Base-by-base conservation (phyloP, 2,888 invertebrate species). In the Tricholauxania praeusta region DNA sequence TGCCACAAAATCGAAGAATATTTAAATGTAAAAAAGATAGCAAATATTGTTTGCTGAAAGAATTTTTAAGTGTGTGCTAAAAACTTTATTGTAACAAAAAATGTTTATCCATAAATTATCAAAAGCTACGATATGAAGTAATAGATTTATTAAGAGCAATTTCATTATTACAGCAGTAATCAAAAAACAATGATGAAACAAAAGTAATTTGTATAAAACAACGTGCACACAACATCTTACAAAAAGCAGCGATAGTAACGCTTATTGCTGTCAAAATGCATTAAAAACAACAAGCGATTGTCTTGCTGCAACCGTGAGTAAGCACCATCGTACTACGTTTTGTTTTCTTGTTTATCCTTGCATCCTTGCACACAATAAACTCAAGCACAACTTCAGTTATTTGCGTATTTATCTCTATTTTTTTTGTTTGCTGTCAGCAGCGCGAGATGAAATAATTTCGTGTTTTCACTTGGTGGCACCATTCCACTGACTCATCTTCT, bases 261-360 rank as follows among this genome's bases (percentile, higher is more conserved):
- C 22, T n/a, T 12, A 15, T 28, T 57, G 15, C 70, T 53, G 70
- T 63, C 70, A 70, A 63, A 70, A 70, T 53, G 63, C 47, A 53
- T 70, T 70, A 62, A 52, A 63, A 53, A 53, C 70, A 70, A 70
- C 62, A 28, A 62, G n/a, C 47, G 53, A 32, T 70, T 70, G 28
- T 53, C 17, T 47, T 10, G 6, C 55, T 47, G 64, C 12, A 12
- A 19, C 17, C 19, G 19, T 55, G 17, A 55, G 19, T 55, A 7
- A 55, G 19, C 28, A 28, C 28, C 2, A 28, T 28, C 8, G 39
- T 17, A 22, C 19, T 47, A 32, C 39, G 39, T 62, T 62, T 22
- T 17, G 52, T 22, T 53, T 22, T 53, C 14, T 15, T 52, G 15
- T 19, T 28, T 17, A 17, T 15, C 52, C 15, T 59, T 22, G 60